Evolutionary conservation across 2,797 vertebrate genomes (phyloP), one percentile per base, ranked within the genome.

Genomic region (Chrosomus eos): DNA sequence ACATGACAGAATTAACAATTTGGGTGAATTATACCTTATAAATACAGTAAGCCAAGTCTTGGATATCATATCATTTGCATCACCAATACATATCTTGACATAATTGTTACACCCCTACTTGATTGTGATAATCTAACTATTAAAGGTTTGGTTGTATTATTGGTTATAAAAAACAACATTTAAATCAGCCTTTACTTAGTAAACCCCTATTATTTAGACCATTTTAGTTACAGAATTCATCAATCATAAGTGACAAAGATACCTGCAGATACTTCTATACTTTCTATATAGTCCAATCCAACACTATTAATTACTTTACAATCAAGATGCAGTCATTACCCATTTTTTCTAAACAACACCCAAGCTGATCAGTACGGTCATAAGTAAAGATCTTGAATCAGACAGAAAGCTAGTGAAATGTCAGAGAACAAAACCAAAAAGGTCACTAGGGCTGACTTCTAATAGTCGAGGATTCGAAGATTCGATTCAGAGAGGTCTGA

Each of bases 391-490:
- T 26, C 68, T 43, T 4, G 3, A 71, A 40, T 43, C 13, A 4
- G 16, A 31, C 1, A 1, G 33, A 26, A 26, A 66, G 21, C 40
- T 4, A 36, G 71, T 26, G 8, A 53, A 74, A 74, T 40, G 33
- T n/a, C 62, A 77, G 45, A 55, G 28, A 33, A 68, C 62, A 83
- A 76, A 77, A 43, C 48, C 33, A 31, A 55, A 77, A 83, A 77
- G 33, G 33, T 77, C 82, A 68, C 2, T n/a, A n/a, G n/a, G n/a
- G n/a, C n/a, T n/a, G n/a, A n/a, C n/a, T n/a, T n/a, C n/a, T n/a
- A n/a, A n/a, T n/a, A n/a, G n/a, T n/a, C n/a, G n/a, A n/a, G n/a
- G n/a, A n/a, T n/a, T n/a, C n/a, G n/a, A n/a, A n/a, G n/a, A n/a
- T n/a, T n/a, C n/a, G n/a, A n/a, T n/a, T n/a, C n/a, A n/a, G n/a